Evolutionary conservation across 2,888 invertebrate species (phyloP).

Genomic region (Punctoribates punctum): DNA sequence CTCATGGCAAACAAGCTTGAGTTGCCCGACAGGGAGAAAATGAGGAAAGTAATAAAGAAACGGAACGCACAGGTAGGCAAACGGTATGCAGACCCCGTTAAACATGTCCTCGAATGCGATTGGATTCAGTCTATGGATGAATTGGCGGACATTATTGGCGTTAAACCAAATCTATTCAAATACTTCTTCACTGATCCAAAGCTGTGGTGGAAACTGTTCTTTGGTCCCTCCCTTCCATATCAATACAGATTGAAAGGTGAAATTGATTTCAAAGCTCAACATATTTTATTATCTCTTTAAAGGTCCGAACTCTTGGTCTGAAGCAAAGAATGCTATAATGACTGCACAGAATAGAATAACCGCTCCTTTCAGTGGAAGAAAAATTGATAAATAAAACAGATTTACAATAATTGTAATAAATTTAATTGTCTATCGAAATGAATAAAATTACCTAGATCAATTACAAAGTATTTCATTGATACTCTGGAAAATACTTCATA

Average conservation of each 20-base stretch:
- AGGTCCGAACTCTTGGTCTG: too few species aligned
- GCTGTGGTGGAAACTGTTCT: constrained; percentile 50
- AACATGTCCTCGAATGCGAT: constrained; percentile 48
- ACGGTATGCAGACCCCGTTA: constrained; percentile 46
- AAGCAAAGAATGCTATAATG: too few species aligned
- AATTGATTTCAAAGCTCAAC: too few species aligned
- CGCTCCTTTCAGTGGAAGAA: too few species aligned
- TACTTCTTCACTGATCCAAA: constrained; percentile 50
- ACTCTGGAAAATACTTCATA: too few species aligned
- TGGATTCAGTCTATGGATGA: constrained; percentile 55
- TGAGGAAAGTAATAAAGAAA: constrained; percentile 52
- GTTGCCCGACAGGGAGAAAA: constrained; percentile 52
- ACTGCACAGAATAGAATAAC: too few species aligned
- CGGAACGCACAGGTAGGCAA: constrained; percentile 49
- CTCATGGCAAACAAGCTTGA: constrained; percentile 51
- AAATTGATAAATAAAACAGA: too few species aligned
- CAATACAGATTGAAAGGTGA: constrained; percentile 52
- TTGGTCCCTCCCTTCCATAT: constrained; percentile 53
- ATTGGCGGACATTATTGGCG: constrained; percentile 54
- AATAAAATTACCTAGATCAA: too few species aligned
- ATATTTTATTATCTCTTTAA: too few species aligned
- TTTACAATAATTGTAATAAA: too few species aligned
- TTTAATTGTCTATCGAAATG: too few species aligned
- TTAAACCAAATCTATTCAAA: constrained; percentile 53
- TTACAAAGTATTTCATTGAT: too few species aligned